These are phyloP conservation scores for Cydia pomonella DNA, from an alignment of 1,140 invertebrate genomes.

Conservation along the genomic window DNA sequence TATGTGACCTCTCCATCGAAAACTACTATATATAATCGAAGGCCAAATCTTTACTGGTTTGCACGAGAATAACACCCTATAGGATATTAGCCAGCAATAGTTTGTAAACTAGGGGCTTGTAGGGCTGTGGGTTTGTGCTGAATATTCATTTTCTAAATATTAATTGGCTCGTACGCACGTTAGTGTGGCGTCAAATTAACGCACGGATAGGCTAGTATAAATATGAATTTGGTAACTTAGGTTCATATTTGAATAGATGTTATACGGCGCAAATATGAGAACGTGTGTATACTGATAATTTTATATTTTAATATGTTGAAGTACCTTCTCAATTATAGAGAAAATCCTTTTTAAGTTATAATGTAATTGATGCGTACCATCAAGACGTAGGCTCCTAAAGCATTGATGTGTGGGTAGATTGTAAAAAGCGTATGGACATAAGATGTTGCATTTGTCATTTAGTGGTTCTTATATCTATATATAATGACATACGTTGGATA, in stretches of 20 bases:
- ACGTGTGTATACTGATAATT: not conserved
- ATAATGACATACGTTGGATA: too few relatives aligned
- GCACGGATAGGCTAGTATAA: not conserved
- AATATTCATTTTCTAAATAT: not conserved
- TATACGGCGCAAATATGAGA: too few relatives aligned
- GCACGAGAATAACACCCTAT: not conserved
- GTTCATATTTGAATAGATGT: too few relatives aligned
- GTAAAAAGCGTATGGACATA: too few relatives aligned
- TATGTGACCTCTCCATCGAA: not conserved
- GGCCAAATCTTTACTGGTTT: not conserved
- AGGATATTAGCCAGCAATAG: not conserved
- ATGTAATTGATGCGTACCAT: too few relatives aligned
- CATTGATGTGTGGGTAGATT: too few relatives aligned
- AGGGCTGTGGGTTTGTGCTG: not conserved
- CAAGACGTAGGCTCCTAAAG: too few relatives aligned
- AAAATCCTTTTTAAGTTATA: too few relatives aligned
- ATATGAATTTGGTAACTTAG: not conserved
- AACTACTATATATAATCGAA: not conserved
- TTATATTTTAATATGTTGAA: not conserved
- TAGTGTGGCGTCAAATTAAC: not conserved
- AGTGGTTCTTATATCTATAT: too few relatives aligned
- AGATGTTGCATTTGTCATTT: too few relatives aligned
- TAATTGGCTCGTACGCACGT: not conserved
- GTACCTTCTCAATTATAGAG: too few relatives aligned
- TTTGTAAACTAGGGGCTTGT: not conserved